phyloP scores from a whole-genome alignment of 1,140 invertebrate genomes.

The Tenebrio molitor region DNA sequence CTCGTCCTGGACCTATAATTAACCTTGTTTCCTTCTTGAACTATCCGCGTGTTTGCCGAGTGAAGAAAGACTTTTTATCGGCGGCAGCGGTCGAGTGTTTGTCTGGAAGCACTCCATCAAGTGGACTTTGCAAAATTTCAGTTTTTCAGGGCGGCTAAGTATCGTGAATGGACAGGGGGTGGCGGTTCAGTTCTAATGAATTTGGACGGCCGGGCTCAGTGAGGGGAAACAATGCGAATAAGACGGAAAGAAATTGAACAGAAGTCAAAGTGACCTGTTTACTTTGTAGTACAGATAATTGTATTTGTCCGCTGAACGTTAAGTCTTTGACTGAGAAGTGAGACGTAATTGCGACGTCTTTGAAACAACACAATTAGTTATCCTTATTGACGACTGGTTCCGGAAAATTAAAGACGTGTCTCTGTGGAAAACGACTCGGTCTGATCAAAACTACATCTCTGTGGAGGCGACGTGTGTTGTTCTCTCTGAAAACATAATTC shows the following conservation, averaged over 20 bases:
- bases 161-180: constrained; percentile 29
- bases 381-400: constrained; percentile 19
- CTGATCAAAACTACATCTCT: no score
- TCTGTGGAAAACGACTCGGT: neutral
- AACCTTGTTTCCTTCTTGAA: constrained; percentile 47
- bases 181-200: constrained; percentile 25
- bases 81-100: neutral
- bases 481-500: no score
- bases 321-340: constrained; percentile 51
- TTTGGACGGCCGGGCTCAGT: constrained; percentile 33
- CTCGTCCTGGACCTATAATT: constrained; percentile 53
- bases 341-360: constrained; percentile 49
- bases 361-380: constrained; percentile 47
- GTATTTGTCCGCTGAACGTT: constrained; percentile 48
- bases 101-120: constrained; percentile 4
- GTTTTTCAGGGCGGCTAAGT: constrained; percentile 1
- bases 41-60: neutral
- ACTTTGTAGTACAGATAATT: constrained; percentile 52
- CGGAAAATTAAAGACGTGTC: constrained; percentile 8
- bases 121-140: constrained; percentile 30
- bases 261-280: constrained; percentile 53
- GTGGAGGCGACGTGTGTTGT: no score
- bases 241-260: constrained; percentile 3
- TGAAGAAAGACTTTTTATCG: neutral
- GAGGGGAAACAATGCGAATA: constrained; percentile 36